Evolutionary conservation across 1,140 invertebrate genomes (phyloP), one percentile per base, ranked within the genome.

Genomic region (Rhynchophorus ferrugineus): DNA sequence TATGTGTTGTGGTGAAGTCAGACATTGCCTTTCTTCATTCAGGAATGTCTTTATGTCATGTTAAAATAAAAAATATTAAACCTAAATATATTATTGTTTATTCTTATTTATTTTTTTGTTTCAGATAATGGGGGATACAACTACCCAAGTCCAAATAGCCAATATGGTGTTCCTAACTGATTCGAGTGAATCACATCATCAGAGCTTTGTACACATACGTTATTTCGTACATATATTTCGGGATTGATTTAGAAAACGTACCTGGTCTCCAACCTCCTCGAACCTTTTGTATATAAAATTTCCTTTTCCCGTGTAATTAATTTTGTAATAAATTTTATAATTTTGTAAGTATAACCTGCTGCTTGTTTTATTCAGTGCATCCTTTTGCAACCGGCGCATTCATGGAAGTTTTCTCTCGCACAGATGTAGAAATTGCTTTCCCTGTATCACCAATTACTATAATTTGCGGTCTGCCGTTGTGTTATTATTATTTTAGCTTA

Each of bases 131-230:
- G 45, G 45, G 55, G 47, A 36, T 52, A 57, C 24, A 60, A 42
- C 21, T 49, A 58, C 13, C 54, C 39, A 11, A 42, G 46, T 44
- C 46, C 52, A n/a, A 42, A 55, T 35, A 34, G 45, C 41, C 57
- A 62, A 52, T 64, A 64, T 33, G 60, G 62, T 35, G 49, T 60
- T 37, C 61, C 61, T 3, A 13, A 24, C 13, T 50, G n/a, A n/a
- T n/a, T n/a, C n/a, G n/a, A n/a, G n/a, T n/a, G n/a, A n/a, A n/a
- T n/a, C n/a, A n/a, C n/a, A n/a, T n/a, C n/a, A n/a, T n/a, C n/a
- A n/a, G n/a, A n/a, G n/a, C n/a, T n/a, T n/a, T n/a, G n/a, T n/a
- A n/a, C n/a, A n/a, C n/a, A n/a, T n/a, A n/a, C n/a, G n/a, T n/a
- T n/a, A n/a, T n/a, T n/a, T n/a, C n/a, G n/a, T n/a, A n/a, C n/a